Evolutionary conservation across 2,888 invertebrate species (phyloP).

Genomic region (Polydrusus tereticollis): DNA sequence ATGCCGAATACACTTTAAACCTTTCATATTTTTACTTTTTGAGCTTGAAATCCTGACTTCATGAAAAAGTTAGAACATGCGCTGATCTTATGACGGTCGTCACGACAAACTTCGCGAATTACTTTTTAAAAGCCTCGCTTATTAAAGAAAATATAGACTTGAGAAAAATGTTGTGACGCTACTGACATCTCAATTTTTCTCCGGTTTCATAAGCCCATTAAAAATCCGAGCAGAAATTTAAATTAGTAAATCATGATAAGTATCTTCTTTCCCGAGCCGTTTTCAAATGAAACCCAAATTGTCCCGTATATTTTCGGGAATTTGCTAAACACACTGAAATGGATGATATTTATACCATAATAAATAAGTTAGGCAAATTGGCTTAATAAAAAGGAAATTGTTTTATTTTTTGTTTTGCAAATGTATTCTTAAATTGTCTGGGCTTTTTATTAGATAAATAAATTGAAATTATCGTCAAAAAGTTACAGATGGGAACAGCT

Average conservation of each 20-base stretch:
- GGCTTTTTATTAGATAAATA: neutral
- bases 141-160: too few species aligned
- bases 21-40: too few species aligned
- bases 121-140: too few species aligned
- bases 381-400: neutral
- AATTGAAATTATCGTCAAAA: too few species aligned
- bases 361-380: slow-evolving; percentile 15
- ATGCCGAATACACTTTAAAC: too few species aligned
- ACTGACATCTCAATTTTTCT: neutral
- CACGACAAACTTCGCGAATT: too few species aligned
- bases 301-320: neutral
- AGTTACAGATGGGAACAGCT: too few species aligned
- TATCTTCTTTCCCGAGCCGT: neutral
- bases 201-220: neutral
- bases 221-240: slow-evolving; percentile 1
- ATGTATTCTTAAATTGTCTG: neutral
- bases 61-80: too few species aligned
- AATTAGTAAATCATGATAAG: slow-evolving; percentile 9
- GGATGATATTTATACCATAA: neutral
- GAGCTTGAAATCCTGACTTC: too few species aligned
- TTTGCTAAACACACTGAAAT: neutral
- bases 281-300: slow-evolving; percentile 12
- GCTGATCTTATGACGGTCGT: too few species aligned
- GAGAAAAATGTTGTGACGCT: too few species aligned
- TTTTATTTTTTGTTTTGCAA: slow-evolving; percentile 12